These are phyloP conservation scores for Nezara viridula DNA, from an alignment of 2,888 invertebrate species.

Conservation along the genomic window DNA sequence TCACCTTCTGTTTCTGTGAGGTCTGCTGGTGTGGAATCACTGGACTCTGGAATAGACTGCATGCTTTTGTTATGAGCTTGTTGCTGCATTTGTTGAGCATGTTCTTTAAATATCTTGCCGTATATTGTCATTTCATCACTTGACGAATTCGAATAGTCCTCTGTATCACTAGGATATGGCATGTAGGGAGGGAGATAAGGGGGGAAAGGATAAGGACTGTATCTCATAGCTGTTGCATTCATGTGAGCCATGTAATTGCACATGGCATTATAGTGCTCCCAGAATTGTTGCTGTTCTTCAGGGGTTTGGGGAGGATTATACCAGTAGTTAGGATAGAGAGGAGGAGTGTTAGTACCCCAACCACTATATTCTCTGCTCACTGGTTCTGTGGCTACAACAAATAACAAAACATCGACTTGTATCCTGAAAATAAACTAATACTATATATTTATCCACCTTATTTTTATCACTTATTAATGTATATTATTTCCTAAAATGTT, in stretches of 20 bases:
- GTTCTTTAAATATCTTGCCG: slow-evolving; percentile 63
- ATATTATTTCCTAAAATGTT: slow-evolving; percentile 35
- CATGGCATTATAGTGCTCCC: slow-evolving; percentile 67
- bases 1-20: slow-evolving; percentile 35
- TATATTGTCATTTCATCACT: slow-evolving; percentile 70
- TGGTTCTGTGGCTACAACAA: slow-evolving; percentile 58
- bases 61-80: slow-evolving; percentile 12
- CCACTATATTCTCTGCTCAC: slow-evolving; percentile 60
- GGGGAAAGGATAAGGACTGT: slow-evolving; percentile 67
- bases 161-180: slow-evolving; percentile 66
- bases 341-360: slow-evolving; percentile 64
- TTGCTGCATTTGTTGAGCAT: slow-evolving; percentile 55
- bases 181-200: slow-evolving; percentile 68
- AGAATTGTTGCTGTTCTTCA: slow-evolving; percentile 66
- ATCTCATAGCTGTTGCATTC: slow-evolving; percentile 66
- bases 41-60: not conserved
- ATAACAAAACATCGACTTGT: slow-evolving; percentile 56
- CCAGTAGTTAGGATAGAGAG: slow-evolving; percentile 67
- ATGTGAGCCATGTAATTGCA: slow-evolving; percentile 67
- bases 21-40: not conserved
- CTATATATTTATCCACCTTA: slow-evolving; percentile 49
- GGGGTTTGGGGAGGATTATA: slow-evolving; percentile 66
- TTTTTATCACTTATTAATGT: slow-evolving; percentile 11
- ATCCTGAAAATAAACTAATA: slow-evolving; percentile 56
- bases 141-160: slow-evolving; percentile 69